These are phyloP conservation scores for Chascanopsetta lugubris DNA, from an alignment of 2,113 vertebrate species.

Conservation along the genomic window DNA sequence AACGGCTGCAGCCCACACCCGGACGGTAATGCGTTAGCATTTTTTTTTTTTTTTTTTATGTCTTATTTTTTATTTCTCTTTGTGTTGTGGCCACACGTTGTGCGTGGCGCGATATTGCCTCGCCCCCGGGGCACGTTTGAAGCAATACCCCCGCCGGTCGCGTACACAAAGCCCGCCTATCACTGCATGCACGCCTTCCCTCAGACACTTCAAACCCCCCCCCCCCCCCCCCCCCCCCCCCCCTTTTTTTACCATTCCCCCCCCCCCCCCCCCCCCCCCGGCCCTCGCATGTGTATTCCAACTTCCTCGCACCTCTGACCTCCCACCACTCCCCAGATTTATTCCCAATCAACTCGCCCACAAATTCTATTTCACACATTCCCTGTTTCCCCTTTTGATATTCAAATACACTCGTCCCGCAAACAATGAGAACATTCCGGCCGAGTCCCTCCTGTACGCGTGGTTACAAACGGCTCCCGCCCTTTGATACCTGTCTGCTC, in stretches of 20 bases:
- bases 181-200: constrained; percentile 1
- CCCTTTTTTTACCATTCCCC: no score
- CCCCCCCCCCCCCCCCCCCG: constrained; percentile 15
- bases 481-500: constrained; percentile 27
- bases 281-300: constrained; percentile 5
- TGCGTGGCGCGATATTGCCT: constrained; percentile 60
- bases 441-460: constrained; percentile 21
- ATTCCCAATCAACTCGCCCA: constrained; percentile 41
- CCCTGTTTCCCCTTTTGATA: constrained; percentile 61
- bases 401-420: constrained; percentile 57
- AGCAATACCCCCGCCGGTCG: constrained; percentile 35
- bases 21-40: constrained; percentile 50
- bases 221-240: constrained; percentile 18
- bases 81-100: constrained; percentile 37
- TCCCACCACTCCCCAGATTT: constrained; percentile 23
- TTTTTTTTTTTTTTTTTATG: background rate
- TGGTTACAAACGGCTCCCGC: constrained; percentile 41
- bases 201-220: constrained; percentile 38
- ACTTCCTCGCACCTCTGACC: constrained; percentile 44
- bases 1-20: constrained; percentile 42
- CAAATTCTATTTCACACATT: constrained; percentile 62
- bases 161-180: constrained; percentile 37
- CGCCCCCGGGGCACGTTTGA: constrained; percentile 53
- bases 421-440: constrained; percentile 50
- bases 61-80: constrained; percentile 54